phyloP scores from a whole-genome alignment of 2,888 invertebrate species.

The Spisula subtruncata region DNA sequence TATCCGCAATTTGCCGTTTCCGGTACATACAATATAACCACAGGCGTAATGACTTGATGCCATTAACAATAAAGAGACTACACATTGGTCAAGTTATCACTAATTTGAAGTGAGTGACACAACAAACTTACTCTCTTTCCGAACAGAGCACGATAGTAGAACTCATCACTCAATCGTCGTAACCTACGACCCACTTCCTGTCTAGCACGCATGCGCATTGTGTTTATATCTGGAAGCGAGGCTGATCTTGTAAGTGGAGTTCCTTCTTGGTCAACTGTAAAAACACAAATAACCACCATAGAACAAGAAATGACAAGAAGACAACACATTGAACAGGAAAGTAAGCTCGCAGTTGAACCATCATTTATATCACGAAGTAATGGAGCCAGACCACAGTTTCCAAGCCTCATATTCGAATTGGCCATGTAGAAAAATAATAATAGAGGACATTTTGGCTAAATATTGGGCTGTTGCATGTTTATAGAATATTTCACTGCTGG shows the following conservation, averaged over 20 bases:
- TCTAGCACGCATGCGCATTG: not conserved
- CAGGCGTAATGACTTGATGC: too few relatives aligned
- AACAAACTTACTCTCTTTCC: constrained; percentile 22
- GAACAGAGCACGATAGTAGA: not conserved
- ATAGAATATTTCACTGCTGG: too few relatives aligned
- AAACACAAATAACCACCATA: not conserved
- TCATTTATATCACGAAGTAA: too few relatives aligned
- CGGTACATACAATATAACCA: too few relatives aligned
- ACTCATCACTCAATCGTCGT: constrained; percentile 35
- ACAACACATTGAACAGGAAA: not conserved
- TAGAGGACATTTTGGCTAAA: too few relatives aligned
- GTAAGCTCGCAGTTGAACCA: too few relatives aligned
- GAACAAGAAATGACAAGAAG: not conserved
- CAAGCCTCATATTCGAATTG: too few relatives aligned
- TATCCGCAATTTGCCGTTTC: too few relatives aligned
- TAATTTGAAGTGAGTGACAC: too few relatives aligned
- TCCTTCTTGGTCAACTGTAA: not conserved
- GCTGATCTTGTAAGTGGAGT: not conserved
- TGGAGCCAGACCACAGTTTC: too few relatives aligned
- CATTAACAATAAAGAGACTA: not conserved
- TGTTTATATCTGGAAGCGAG: constrained; percentile 35
- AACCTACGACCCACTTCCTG: constrained; percentile 33
- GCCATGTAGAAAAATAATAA: too few relatives aligned
- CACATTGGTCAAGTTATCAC: not conserved
- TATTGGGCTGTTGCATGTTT: too few relatives aligned